Evolutionary conservation across 2,113 vertebrate species (phyloP).

Genomic region (Malurus alboscapulatus): DNA sequence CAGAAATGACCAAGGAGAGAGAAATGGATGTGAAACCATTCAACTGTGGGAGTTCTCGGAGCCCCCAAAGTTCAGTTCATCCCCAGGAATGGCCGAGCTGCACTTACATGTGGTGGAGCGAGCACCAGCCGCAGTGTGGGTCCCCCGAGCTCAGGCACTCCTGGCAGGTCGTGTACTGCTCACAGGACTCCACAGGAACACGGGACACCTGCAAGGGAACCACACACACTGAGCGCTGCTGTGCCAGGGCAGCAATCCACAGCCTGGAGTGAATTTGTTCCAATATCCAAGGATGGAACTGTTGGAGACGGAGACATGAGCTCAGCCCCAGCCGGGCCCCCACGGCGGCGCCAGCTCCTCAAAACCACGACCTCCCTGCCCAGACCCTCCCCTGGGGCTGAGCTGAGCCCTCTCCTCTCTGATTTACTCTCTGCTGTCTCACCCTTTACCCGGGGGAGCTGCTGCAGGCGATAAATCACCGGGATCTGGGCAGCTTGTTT

Average conservation of each 20-base stretch:
- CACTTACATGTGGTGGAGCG: conserved; percentile 96
- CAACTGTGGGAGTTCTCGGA: background rate
- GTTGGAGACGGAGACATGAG: rapidly evolving
- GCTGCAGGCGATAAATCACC: background rate
- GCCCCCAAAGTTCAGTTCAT: background rate
- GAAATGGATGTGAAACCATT: background rate
- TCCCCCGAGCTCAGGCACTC: conserved; percentile 97
- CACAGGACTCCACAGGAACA: conserved; percentile 93
- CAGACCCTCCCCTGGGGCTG: rapidly evolving
- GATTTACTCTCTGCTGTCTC: background rate
- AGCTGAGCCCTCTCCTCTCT: background rate
- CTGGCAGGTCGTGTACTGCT: conserved; percentile 92
- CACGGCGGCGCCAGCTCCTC: background rate
- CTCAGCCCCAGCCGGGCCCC: background rate
- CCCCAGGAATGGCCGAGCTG: rapidly evolving
- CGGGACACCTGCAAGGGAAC: conserved; percentile 81
- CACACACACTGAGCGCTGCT: background rate
- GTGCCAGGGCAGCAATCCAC: background rate
- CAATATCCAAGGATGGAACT: background rate
- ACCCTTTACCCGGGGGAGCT: rapidly evolving
- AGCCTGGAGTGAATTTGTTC: background rate
- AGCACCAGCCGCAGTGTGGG: conserved; percentile 97
- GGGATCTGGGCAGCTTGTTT: background rate
- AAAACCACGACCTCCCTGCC: background rate
- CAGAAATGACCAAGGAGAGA: background rate